Evolutionary conservation across 1,140 invertebrate species (phyloP).

Genomic region (Lethrus apterus): DNA sequence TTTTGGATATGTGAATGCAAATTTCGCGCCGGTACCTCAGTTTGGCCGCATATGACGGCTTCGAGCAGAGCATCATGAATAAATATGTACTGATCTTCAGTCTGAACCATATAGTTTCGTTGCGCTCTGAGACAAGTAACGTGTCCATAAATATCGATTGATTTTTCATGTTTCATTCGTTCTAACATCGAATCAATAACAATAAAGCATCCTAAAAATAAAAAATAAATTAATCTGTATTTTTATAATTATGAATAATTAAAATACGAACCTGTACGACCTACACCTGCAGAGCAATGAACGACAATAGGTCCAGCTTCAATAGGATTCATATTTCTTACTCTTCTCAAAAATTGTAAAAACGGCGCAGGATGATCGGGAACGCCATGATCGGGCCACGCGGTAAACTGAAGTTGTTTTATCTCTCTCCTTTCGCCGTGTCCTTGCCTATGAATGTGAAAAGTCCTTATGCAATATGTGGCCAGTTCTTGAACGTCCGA

Average conservation of each 20-base stretch:
- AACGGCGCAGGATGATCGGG: constrained; percentile 98
- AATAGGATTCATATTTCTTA: constrained; percentile 79
- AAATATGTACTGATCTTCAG: constrained; percentile 99
- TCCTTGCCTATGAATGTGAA: constrained; percentile 73
- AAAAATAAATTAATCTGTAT: constrained; percentile 3
- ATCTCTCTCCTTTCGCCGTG: constrained; percentile 83
- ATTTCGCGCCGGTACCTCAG: constrained; percentile 87
- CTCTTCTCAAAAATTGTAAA: constrained; percentile 91
- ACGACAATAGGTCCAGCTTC: constrained; percentile 92
- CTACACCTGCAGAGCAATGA: constrained; percentile 96
- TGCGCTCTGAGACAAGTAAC: constrained; percentile 95
- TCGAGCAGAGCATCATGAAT: constrained; percentile 96
- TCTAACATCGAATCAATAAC: constrained; percentile 97
- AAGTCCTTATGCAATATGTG: constrained; percentile 95
- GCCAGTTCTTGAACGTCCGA: constrained; percentile 93
- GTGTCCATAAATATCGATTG: constrained; percentile 97
- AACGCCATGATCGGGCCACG: constrained; percentile 99
- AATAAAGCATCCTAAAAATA: constrained; percentile 75
- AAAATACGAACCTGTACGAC: constrained; percentile 68
- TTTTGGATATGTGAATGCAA: constrained; percentile 92
- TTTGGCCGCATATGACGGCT: constrained; percentile 90
- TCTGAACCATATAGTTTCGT: constrained; percentile 96
- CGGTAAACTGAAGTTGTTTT: constrained; percentile 98
- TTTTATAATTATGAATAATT: background rate
- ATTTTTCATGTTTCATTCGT: constrained; percentile 89